Percentiles rank a stretch among this genome's conserved stretches.
phyloP scores from a whole-genome alignment of 2,888 invertebrate genomes.

The Drosophila melanosoma region DNA sequence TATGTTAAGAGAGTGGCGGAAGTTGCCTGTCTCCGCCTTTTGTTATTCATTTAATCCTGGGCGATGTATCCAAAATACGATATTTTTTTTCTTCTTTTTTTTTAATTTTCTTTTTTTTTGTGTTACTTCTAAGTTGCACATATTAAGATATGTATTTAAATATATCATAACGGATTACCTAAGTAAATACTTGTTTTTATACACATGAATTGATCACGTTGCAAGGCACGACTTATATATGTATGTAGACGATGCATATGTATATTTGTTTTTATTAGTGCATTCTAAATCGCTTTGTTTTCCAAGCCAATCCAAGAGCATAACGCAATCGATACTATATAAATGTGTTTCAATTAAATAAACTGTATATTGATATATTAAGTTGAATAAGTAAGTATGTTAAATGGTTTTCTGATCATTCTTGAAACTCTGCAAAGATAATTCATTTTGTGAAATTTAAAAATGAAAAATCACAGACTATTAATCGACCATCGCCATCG shows the following conservation, averaged over 20 bases:
- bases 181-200: background rate
- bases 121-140: background rate
- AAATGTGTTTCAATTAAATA: constrained; percentile 9
- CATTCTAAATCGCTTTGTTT: background rate
- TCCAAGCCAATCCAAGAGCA: constrained; percentile 4
- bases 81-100: background rate
- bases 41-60: constrained; percentile 35
- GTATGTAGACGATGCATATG: background rate
- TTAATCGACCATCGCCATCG: background rate
- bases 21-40: constrained; percentile 15
- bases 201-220: background rate
- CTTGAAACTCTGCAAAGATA: background rate
- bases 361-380: background rate
- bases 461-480: background rate
- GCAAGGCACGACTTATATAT: background rate
- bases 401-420: background rate
- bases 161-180: constrained; percentile 1
- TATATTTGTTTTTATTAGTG: background rate
- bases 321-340: constrained; percentile 5
- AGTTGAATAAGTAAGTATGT: background rate
- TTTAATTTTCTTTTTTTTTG: background rate
- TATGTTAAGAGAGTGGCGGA: constrained; percentile 14
- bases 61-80: constrained; percentile 21
- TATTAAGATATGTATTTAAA: background rate
- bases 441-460: background rate